Evolutionary conservation across 1,140 invertebrate species (phyloP).

Genomic region (Scaptomyza montana): DNA sequence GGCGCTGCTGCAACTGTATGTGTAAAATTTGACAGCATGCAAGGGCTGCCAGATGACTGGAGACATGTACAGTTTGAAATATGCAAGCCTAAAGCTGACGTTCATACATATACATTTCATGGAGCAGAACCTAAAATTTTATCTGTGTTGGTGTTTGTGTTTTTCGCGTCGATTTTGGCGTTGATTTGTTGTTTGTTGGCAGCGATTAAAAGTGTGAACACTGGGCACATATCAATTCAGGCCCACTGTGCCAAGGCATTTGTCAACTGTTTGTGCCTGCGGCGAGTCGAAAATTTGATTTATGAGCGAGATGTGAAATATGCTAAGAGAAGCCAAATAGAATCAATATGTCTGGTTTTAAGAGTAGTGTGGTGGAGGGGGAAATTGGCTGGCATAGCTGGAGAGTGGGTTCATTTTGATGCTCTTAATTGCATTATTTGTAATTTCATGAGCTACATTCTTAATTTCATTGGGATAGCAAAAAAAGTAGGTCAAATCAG

Average conservation of each 20-base stretch:
- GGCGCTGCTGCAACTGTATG: neutral
- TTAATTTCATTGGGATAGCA: slow-evolving; percentile 23
- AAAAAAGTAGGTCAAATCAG: slow-evolving; percentile 34
- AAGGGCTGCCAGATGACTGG: slow-evolving; percentile 17
- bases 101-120: slow-evolving; percentile 11
- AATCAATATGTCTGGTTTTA: slow-evolving; percentile 35
- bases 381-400: slow-evolving; percentile 17
- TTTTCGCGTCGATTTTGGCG: slow-evolving; percentile 39
- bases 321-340: slow-evolving; percentile 30
- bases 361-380: neutral
- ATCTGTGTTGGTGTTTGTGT: neutral
- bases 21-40: slow-evolving; percentile 24
- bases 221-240: slow-evolving; percentile 20
- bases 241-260: slow-evolving; percentile 36
- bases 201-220: slow-evolving; percentile 40
- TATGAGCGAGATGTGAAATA: slow-evolving; percentile 45
- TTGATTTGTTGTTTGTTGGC: slow-evolving; percentile 54
- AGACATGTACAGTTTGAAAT: slow-evolving; percentile 15
- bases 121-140: neutral
- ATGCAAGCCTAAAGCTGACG: slow-evolving; percentile 11
- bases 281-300: slow-evolving; percentile 55
- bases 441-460: slow-evolving; percentile 27
- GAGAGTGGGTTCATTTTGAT: slow-evolving; percentile 26
- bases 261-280: slow-evolving; percentile 55
- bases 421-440: slow-evolving; percentile 51